Base-by-base conservation (phyloP, 1,140 invertebrate species). In the Eriocheir sinensis region DNA sequence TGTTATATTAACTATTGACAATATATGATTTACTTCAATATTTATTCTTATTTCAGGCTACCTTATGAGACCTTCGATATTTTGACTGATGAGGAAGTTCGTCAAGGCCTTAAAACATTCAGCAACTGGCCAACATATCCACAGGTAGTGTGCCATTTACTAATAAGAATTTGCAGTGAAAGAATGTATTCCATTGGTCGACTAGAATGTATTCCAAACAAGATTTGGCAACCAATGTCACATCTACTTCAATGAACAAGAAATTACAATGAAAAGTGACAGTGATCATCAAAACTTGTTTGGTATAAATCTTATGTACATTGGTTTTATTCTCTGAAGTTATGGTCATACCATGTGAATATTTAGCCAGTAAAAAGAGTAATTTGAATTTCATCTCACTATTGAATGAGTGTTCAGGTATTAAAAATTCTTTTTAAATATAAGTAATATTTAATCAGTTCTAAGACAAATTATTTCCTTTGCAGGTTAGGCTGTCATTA, bases 81-180 rank as follows among this genome's bases (percentile, higher is more conserved):
- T 96, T 97, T 99, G 36, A 97, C 97, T 96, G 99, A 99, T 97
- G 98, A 99, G 96, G 98, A 98, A 96, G 98, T 99, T 0, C 98
- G 99, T 96, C 98, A 99, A 97, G 98, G 98, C 27, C 97, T 99
- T 15, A 99, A 99, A 97, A 98, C 97, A 92, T 99, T 97, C 96
- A 99, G 99, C 17, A 98, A 99, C 96, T 99, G 99, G 99, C 99
- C 99, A 34, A 99, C 99, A 4, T 99, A 99, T 97, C 99, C 97
- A 86, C 97, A 97, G 94, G 93, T 94, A 32, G 2, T 72, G 83
- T 89, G 27, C 27, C 2, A 88, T 32, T 72, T n/a, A n/a, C n/a
- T n/a, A n/a, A 72, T 86, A 12, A 21, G 34, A 86, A 34, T 86
- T 9, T 0, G 12, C 27, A 12, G 30, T 86, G 8, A 12, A 86